Base-by-base conservation (phyloP, 2,888 invertebrate genomes). In the Tholera decimalis region DNA sequence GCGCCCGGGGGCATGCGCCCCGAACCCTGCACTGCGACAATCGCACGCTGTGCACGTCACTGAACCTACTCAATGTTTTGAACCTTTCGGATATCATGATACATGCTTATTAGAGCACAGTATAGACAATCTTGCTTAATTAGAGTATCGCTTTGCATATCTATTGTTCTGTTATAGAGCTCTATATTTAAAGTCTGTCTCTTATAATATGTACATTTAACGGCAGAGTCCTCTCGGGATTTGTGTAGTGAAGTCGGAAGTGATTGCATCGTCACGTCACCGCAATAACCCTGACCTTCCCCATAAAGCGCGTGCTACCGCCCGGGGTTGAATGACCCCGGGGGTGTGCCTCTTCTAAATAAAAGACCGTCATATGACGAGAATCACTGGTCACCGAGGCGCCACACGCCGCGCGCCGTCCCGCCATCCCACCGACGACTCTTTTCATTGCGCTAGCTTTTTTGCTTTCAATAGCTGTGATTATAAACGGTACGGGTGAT, bases 231-330 rank as follows among this genome's bases (percentile, higher is more conserved):
- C 43, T 9, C 6, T 51, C 11, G 43, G 20, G 20, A 13, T 5
- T 4, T 41, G 2, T 4, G 20, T 13, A 41, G 20, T 7, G 46
- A 41, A 57, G 47, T 53, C 43, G 49, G 46, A 41, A 57, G 47
- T 53, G 46, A 46, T 58, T 62, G 61, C 66, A 47, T 56, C 64
- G 73, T 72, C 55, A 75, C 66, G 70, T 79, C 69, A 70, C 77
- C 65, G 75, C 68, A 63, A 87, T 91, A 93, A 93, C 93, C 93
- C 91, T 94, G 95, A 95, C 94, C 94, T 94, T 93, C 86, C 88
- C 83, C 82, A 83, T 85, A 85, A 84, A 87, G 84, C 87, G 85
- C 85, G 84, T 84, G 83, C 81, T 79, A 84, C 83, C 82, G 75
- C 77, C 80, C 85, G 85, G 83, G 91, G 93, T 90, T 94, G 88